Conservation (phyloP, 2,797 vertebrate species). For the Notamacropus eugenii region DNA sequence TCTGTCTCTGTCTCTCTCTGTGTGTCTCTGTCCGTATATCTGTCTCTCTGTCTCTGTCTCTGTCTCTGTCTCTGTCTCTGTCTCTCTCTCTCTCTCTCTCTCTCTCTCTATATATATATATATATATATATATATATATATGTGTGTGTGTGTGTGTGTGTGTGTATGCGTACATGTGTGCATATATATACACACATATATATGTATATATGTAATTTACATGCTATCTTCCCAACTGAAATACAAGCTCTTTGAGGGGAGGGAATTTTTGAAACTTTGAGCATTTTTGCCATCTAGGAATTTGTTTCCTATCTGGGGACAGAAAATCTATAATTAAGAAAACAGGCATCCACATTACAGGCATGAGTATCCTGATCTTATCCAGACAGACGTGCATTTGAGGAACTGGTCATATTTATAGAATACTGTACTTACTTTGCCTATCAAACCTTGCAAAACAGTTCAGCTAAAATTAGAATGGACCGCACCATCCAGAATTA, state of each 20-base stretch:
- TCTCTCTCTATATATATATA: too few relatives aligned
- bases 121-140: too few relatives aligned
- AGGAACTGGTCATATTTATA: conserved; percentile 56
- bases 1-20: too few relatives aligned
- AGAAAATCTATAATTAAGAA: not conserved
- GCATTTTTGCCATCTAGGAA: not conserved
- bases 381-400: conserved; percentile 47
- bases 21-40: too few relatives aligned
- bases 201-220: not conserved
- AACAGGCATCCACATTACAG: not conserved
- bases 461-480: conserved; percentile 81
- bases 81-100: too few relatives aligned
- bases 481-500: conserved; percentile 72
- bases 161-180: too few relatives aligned
- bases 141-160: too few relatives aligned
- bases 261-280: not conserved
- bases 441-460: conserved; percentile 79
- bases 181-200: too few relatives aligned
- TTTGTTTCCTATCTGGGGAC: not conserved
- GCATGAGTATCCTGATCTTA: not conserved
- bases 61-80: too few relatives aligned
- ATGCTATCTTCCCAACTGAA: not conserved
- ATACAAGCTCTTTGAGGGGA: not conserved
- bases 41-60: too few relatives aligned
- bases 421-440: conserved; percentile 77